Evolutionary conservation across 2,113 vertebrate species (phyloP).

Genomic region (Plectropomus leopardus): DNA sequence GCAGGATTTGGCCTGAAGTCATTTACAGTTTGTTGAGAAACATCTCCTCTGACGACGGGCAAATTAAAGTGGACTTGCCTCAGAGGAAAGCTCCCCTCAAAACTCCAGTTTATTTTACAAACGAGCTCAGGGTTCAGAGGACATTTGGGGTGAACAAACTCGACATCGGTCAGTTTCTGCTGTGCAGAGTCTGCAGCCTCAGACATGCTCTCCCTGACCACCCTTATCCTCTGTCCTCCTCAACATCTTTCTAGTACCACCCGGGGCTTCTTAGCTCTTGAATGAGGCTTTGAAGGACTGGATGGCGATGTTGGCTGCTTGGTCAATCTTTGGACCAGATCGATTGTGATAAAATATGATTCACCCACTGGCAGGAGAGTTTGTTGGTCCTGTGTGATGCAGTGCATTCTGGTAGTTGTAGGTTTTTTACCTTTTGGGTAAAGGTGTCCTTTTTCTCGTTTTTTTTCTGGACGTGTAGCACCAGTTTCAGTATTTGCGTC

Average conservation of each 20-base stretch:
- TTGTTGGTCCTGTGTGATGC: too few relatives aligned
- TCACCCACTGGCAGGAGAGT: too few relatives aligned
- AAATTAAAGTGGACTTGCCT: not conserved
- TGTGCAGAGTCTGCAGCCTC: not conserved
- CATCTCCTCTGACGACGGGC: constrained; percentile 8
- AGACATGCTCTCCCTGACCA: not conserved
- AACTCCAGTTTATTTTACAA: not conserved
- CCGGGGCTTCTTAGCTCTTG: not conserved
- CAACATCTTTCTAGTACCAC: not conserved
- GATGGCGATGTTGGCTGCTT: too few relatives aligned
- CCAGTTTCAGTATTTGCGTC: too few relatives aligned
- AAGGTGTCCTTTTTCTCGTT: too few relatives aligned
- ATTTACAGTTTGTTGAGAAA: constrained; percentile 17
- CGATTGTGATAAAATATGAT: too few relatives aligned
- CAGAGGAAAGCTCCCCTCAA: not conserved
- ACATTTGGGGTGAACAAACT: not conserved
- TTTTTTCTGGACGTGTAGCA: too few relatives aligned
- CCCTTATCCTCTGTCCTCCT: not conserved
- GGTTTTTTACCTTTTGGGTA: too few relatives aligned
- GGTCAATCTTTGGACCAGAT: too few relatives aligned
- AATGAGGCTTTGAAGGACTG: too few relatives aligned
- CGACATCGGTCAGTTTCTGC: not conserved
- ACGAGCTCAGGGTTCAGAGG: not conserved
- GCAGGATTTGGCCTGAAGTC: constrained; percentile 11
- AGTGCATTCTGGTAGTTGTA: too few relatives aligned